A percentile compares a stretch with the other conserved stretches of the same genome.
These are phyloP conservation scores for Chlamydotis undulata DNA, from an alignment of 2,113 vertebrate species.

Conservation along the genomic window DNA sequence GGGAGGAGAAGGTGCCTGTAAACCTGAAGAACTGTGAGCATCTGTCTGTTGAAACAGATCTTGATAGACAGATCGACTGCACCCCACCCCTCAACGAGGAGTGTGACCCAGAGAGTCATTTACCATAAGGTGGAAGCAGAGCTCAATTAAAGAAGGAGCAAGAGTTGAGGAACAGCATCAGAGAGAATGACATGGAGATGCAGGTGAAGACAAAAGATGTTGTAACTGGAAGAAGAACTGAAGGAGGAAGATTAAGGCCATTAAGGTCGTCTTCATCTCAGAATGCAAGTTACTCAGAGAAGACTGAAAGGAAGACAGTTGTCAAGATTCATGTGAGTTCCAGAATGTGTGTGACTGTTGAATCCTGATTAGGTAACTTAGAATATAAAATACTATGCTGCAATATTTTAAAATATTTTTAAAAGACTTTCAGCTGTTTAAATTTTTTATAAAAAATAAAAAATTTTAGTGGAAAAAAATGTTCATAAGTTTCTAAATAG, in stretches of 20 bases:
- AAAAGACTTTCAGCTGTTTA: background rate
- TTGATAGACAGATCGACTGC: background rate
- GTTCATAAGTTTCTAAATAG: background rate
- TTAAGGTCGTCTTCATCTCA: background rate
- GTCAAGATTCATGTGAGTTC: background rate
- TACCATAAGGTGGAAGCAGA: background rate
- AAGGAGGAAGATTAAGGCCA: background rate
- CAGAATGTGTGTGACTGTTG: background rate
- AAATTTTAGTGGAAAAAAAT: background rate
- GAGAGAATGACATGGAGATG: background rate
- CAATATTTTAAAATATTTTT: background rate
- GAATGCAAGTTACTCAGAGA: background rate
- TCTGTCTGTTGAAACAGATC: background rate
- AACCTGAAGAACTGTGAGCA: background rate
- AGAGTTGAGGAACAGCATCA: background rate
- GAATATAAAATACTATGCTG: background rate
- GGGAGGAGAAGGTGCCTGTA: background rate
- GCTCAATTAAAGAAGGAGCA: rapidly evolving
- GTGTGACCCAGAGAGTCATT: background rate
- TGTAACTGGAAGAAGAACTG: background rate
- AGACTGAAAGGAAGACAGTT: background rate
- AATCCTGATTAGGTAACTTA: background rate
- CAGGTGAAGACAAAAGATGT: background rate
- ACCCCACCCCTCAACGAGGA: background rate
- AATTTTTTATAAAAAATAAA: background rate